These are phyloP conservation scores for Hafferia zeledoni DNA, from an alignment of 2,797 vertebrate species.

Conservation along the genomic window DNA sequence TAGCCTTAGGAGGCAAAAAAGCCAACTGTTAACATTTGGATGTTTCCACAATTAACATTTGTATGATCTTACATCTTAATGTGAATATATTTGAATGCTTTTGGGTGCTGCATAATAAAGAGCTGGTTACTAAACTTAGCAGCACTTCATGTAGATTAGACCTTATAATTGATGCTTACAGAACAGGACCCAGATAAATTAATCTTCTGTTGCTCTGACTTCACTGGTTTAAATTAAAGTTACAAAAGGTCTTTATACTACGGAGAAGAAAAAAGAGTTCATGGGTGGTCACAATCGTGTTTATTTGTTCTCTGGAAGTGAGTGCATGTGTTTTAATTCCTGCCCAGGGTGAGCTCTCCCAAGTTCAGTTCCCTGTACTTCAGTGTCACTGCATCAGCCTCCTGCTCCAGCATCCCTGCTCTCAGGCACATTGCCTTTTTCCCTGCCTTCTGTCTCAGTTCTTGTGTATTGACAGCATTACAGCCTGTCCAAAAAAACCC, in stretches of 20 bases:
- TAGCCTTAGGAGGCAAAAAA: conserved; percentile 23
- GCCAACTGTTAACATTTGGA: neutral
- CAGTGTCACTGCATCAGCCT: neutral
- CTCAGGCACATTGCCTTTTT: neutral
- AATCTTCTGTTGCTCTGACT: conserved; percentile 54
- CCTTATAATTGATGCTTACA: conserved; percentile 52
- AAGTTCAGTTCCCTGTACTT: neutral
- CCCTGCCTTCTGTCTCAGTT: neutral
- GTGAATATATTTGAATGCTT: conserved; percentile 36
- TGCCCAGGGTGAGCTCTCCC: neutral
- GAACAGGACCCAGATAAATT: conserved; percentile 53
- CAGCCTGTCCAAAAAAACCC: neutral
- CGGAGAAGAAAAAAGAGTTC: neutral
- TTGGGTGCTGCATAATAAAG: conserved; percentile 35
- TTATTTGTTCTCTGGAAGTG: neutral
- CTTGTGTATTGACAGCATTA: rapidly evolving
- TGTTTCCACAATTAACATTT: conserved; percentile 18
- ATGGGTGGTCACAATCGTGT: neutral
- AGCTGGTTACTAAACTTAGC: conserved; percentile 44
- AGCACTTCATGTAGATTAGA: conserved; percentile 40
- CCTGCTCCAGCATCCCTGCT: neutral
- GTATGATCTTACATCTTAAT: conserved; percentile 3
- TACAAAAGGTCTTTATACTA: neutral
- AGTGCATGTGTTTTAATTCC: neutral
- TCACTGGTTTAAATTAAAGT: conserved; percentile 58